These are phyloP conservation scores for Hypocryptadius cinnamomeus DNA, from an alignment of 2,113 vertebrate genomes.

Conservation along the genomic window DNA sequence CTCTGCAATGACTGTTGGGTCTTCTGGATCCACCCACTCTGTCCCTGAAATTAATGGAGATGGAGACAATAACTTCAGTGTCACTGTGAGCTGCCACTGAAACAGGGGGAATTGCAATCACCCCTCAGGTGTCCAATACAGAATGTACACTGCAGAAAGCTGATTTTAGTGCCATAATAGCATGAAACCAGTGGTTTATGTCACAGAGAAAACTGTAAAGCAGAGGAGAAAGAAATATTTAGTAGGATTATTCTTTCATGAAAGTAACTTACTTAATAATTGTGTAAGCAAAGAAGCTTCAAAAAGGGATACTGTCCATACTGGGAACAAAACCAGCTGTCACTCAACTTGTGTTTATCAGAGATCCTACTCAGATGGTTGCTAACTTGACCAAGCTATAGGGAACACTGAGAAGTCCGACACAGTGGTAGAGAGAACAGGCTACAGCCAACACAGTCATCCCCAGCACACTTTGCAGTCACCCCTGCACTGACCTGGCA, in stretches of 20 bases:
- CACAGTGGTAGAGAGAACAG: background rate
- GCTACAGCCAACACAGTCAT: background rate
- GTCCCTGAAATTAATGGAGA: slow-evolving; percentile 79
- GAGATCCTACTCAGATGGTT: background rate
- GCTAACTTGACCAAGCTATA: background rate
- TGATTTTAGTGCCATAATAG: background rate
- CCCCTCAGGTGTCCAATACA: background rate
- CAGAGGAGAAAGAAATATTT: background rate
- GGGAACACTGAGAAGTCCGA: background rate
- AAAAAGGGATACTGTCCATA: background rate
- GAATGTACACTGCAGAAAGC: background rate
- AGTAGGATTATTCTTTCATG: background rate
- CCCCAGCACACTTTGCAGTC: background rate
- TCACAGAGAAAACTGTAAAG: background rate
- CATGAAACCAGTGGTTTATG: background rate
- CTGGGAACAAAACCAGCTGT: background rate
- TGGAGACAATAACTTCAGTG: background rate
- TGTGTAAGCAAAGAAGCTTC: background rate
- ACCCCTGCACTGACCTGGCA: background rate
- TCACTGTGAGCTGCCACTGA: background rate
- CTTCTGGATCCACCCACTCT: slow-evolving; percentile 94
- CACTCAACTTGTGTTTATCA: background rate
- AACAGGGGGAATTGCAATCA: background rate
- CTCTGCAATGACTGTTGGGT: slow-evolving; percentile 95
- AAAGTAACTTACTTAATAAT: background rate